phyloP scores from a whole-genome alignment of 2,888 invertebrate genomes.

The Ophion obscuratus region DNA sequence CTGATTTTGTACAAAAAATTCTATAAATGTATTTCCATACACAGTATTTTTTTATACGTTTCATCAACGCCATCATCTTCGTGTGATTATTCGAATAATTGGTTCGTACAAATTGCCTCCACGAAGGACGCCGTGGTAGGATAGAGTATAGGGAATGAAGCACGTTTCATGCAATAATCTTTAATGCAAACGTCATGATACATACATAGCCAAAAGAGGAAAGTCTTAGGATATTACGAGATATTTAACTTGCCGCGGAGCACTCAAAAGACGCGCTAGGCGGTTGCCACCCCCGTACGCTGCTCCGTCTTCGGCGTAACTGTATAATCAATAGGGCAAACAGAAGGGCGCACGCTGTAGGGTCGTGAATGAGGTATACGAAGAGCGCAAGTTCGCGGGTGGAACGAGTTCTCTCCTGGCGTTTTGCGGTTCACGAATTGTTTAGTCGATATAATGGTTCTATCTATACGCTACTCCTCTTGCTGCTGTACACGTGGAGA shows the following conservation, averaged over 20 bases:
- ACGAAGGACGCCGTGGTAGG: neutral
- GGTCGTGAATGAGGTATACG: constrained; percentile 62
- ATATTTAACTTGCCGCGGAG: constrained; percentile 35
- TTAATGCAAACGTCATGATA: constrained; percentile 23
- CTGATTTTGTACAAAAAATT: neutral
- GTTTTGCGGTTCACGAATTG: constrained; percentile 67
- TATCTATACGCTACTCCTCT: constrained; percentile 50
- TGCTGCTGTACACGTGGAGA: constrained; percentile 36
- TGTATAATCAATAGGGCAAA: constrained; percentile 78
- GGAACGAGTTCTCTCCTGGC: constrained; percentile 55
- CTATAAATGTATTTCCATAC: neutral
- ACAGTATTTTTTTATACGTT: neutral
- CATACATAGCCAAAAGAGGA: constrained; percentile 13
- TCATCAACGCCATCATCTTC: neutral
- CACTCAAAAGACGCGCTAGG: constrained; percentile 49
- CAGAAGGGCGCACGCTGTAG: constrained; percentile 74
- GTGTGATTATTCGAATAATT: neutral
- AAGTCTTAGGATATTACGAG: constrained; percentile 4
- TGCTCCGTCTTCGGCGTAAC: constrained; percentile 71
- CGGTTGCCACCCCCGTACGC: constrained; percentile 19
- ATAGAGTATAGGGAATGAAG: neutral
- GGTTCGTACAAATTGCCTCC: neutral
- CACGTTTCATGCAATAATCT: neutral
- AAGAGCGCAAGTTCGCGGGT: constrained; percentile 63
- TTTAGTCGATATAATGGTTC: constrained; percentile 73